Percentiles rank a stretch among this genome's conserved stretches.
Evolutionary conservation across 1,140 invertebrate genomes (phyloP).

Genomic region (Steinernema khuongi): DNA sequence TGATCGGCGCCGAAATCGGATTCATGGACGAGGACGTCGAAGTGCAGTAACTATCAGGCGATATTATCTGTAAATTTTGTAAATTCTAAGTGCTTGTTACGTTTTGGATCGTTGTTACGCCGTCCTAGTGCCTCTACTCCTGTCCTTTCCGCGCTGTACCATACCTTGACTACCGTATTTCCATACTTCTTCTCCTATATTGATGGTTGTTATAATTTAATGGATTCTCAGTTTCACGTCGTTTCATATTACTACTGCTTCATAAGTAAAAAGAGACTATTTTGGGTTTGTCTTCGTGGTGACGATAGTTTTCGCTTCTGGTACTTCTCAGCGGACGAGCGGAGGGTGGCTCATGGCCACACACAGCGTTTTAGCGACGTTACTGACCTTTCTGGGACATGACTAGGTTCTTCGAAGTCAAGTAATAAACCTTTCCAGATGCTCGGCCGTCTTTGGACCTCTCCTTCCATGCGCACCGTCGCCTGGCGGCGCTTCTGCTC

Average conservation of each 20-base stretch:
- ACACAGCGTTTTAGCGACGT: too few relatives aligned
- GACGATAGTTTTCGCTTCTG: too few relatives aligned
- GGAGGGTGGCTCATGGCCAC: too few relatives aligned
- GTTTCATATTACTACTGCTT: neutral
- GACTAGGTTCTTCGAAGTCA: too few relatives aligned
- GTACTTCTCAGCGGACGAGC: too few relatives aligned
- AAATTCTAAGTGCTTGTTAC: constrained; percentile 5
- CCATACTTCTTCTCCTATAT: neutral
- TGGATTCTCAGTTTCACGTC: constrained; percentile 13
- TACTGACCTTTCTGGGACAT: too few relatives aligned
- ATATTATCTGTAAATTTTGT: constrained; percentile 13
- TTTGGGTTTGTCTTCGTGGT: too few relatives aligned
- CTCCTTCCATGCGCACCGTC: neutral
- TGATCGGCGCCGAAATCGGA: constrained; percentile 9
- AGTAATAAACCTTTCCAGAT: too few relatives aligned
- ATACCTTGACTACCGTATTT: neutral
- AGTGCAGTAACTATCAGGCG: neutral
- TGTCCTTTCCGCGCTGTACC: neutral
- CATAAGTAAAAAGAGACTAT: neutral
- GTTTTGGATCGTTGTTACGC: neutral
- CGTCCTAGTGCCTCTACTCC: neutral
- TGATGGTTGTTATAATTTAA: neutral
- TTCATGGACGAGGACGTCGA: constrained; percentile 1
- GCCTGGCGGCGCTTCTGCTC: neutral
- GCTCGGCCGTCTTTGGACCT: neutral